Conservation (phyloP, 2,113 vertebrate species). For the Silurus glanis region DNA sequence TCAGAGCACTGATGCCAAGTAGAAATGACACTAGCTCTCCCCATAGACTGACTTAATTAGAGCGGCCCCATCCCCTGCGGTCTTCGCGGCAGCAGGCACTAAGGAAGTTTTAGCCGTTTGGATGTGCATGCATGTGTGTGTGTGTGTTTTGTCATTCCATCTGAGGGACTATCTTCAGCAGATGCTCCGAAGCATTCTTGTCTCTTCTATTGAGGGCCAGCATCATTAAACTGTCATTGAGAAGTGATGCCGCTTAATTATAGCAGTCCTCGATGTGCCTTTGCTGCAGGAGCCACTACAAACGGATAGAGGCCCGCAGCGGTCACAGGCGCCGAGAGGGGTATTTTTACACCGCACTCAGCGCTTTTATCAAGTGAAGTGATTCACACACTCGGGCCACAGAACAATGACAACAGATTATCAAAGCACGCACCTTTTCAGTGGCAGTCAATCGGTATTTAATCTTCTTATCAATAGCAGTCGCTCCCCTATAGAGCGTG, state of each 20-base stretch:
- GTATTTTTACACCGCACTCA: constrained; percentile 86
- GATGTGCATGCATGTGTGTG: constrained; percentile 61
- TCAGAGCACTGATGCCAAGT: constrained; percentile 76
- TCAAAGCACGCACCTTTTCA: constrained; percentile 77
- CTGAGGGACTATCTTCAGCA: constrained; percentile 85
- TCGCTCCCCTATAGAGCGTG: constrained; percentile 66
- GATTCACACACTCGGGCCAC: constrained; percentile 72
- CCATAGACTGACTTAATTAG: constrained; percentile 78
- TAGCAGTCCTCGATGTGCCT: constrained; percentile 91
- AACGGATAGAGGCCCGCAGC: constrained; percentile 46
- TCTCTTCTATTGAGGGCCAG: constrained; percentile 87
- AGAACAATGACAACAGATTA: constrained; percentile 77
- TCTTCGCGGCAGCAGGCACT: constrained; percentile 73
- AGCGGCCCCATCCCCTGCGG: constrained; percentile 72
- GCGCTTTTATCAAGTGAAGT: constrained; percentile 86
- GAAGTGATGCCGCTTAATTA: constrained; percentile 98
- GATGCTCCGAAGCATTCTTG: constrained; percentile 86
- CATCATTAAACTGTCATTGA: constrained; percentile 99
- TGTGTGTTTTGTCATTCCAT: constrained; percentile 57
- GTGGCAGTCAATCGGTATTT: constrained; percentile 82
- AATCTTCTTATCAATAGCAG: constrained; percentile 78
- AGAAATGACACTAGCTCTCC: constrained; percentile 73
- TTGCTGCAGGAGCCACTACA: constrained; percentile 77
- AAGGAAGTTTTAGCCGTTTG: constrained; percentile 75
- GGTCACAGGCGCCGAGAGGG: constrained; percentile 48